phyloP scores from a whole-genome alignment of 2,113 vertebrate genomes.

The Siphamia tubifer region DNA sequence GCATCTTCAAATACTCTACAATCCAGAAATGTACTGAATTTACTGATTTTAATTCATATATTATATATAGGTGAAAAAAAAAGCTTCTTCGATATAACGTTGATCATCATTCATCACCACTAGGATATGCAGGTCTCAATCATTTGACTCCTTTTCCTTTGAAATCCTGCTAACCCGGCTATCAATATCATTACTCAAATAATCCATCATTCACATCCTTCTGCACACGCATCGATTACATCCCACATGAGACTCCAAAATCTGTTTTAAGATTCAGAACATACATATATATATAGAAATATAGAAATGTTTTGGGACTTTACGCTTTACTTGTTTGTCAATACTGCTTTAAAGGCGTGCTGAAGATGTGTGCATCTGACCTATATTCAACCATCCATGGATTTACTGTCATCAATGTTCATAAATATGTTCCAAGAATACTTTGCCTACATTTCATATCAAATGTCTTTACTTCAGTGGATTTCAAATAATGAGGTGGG shows the following conservation, averaged over 20 bases:
- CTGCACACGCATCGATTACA: slow-evolving; percentile 42
- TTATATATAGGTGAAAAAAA: too few relatives aligned
- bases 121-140: slow-evolving; percentile 35
- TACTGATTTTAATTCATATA: too few relatives aligned
- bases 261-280: slow-evolving; percentile 28
- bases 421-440: not conserved
- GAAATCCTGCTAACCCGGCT: slow-evolving; percentile 40
- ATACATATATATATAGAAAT: too few relatives aligned
- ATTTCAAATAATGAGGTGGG: too few relatives aligned
- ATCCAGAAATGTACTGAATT: too few relatives aligned
- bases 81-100: not conserved
- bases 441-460: not conserved
- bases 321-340: not conserved
- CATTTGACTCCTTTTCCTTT: slow-evolving; percentile 51
- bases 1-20: too few relatives aligned
- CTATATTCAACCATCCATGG: not conserved
- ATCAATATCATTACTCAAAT: slow-evolving; percentile 41
- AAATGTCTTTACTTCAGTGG: not conserved
- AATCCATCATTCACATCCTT: slow-evolving; percentile 52
- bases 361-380: not conserved
- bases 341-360: too few relatives aligned
- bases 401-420: not conserved
- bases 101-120: slow-evolving; percentile 33
- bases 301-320: not conserved
- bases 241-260: slow-evolving; percentile 21